Base-by-base conservation (phyloP, 2,797 vertebrate species). In the Cetoscarus ocellatus region DNA sequence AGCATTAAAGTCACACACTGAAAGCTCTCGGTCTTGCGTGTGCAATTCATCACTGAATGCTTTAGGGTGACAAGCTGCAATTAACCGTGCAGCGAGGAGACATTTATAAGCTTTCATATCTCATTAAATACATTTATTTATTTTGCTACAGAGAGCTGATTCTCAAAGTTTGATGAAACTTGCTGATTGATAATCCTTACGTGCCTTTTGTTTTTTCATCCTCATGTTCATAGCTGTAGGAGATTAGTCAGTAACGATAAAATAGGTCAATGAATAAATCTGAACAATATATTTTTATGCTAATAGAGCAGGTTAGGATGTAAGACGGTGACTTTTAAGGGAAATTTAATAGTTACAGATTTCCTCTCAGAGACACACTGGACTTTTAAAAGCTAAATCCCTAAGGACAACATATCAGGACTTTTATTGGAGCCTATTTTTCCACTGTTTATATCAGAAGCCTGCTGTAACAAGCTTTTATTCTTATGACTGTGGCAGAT, bases 91-190 rank as follows among this genome's bases (percentile, higher is more conserved):
- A 90, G 84, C 74, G 78, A 84, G 73, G 75, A 88, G 80, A 91
- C 88, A 89, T 93, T 93, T 89, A 88, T 85, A 86, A 87, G 86
- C 86, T 80, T 91, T 89, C 88, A 91, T 92, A 94, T 92, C 90
- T 94, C 91, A 92, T 94, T 93, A 90, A 94, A 94, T 93, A 90
- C 80, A 90, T 91, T 85, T 92, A 93, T 93, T 91, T 93, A 89
- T 92, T 90, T 92, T 90, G 73, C 62, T 73, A 80, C 69, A 63
- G 77, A 80, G 56, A 38, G 45, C 59, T 57, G 75, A 88, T 75
- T 61, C 70, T 75, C 67, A 78, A 83, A 81, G 67, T 80, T 81
- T 77, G 59, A 80, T 73, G 55, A 83, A 75, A 68, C 56, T 62
- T 60, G 84, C 60, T 72, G 72, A 86, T 76, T 67, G 73, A 86